A percentile compares a stretch with the other conserved stretches of the same genome.
Conservation (phyloP, 2,113 vertebrate genomes). For the Aramus guarauna region DNA sequence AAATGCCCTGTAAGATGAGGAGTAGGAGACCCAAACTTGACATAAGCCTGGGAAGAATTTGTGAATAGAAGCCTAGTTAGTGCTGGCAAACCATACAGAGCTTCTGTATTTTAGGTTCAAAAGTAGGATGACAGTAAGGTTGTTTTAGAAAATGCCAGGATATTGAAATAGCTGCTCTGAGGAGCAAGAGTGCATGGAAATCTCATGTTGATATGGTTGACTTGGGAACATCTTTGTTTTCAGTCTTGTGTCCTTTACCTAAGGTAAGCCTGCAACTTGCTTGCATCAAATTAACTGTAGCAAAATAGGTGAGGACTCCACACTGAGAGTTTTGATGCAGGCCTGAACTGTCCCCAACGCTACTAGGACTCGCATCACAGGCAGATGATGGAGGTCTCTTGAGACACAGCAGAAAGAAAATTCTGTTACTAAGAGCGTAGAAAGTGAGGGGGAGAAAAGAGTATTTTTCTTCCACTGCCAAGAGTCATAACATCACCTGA, state of each 20-base stretch:
- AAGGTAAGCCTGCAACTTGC: too few species aligned
- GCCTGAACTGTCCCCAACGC: not conserved
- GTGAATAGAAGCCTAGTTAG: not conserved
- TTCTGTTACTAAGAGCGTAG: not conserved
- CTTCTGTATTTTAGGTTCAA: not conserved
- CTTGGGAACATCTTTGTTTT: too few species aligned
- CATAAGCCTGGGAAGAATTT: too few species aligned
- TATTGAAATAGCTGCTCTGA: not conserved
- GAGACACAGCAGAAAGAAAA: not conserved
- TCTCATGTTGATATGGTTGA: not conserved
- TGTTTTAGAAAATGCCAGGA: not conserved
- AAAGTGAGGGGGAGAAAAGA: not conserved
- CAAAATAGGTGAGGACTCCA: not conserved
- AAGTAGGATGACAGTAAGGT: not conserved
- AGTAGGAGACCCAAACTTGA: not conserved
- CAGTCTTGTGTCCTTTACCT: not conserved
- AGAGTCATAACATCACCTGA: not conserved
- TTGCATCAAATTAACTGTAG: too few species aligned
- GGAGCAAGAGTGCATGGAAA: not conserved
- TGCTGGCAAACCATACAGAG: not conserved
- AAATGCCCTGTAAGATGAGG: not conserved
- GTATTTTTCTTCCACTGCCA: not conserved
- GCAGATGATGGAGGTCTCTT: not conserved
- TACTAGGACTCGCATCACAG: not conserved
- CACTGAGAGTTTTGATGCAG: not conserved